phyloP scores from a whole-genome alignment of 2,888 invertebrate genomes.

The Lysandra bellargus region DNA sequence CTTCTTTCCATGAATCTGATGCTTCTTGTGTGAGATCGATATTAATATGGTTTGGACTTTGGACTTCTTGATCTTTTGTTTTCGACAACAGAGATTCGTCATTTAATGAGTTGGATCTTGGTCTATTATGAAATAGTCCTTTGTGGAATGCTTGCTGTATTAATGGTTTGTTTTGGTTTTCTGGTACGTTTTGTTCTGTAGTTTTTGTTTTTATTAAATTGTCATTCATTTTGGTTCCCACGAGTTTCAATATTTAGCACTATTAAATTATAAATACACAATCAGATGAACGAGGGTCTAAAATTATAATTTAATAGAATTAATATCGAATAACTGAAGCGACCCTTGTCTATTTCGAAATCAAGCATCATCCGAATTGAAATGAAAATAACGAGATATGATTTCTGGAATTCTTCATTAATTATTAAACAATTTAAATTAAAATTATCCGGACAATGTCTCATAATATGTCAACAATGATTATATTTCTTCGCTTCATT shows the following conservation, averaged over 20 bases:
- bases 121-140: too few species aligned
- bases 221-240: too few species aligned
- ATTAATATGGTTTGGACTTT: neutral
- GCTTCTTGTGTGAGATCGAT: neutral
- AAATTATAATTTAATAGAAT: slow-evolving; percentile 17
- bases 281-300: slow-evolving; percentile 1
- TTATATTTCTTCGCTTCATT: too few species aligned
- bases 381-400: neutral
- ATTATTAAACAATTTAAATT: neutral
- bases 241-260: neutral
- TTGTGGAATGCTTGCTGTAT: too few species aligned
- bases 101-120: too few species aligned
- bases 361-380: neutral
- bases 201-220: too few species aligned
- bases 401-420: neutral
- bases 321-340: neutral
- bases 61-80: neutral
- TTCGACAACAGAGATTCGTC: too few species aligned
- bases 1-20: too few species aligned
- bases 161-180: too few species aligned
- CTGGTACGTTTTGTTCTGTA: too few species aligned
- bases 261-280: neutral
- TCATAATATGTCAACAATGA: too few species aligned
- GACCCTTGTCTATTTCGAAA: neutral
- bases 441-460: neutral